Percentiles rank a stretch among this genome's conserved stretches.
phyloP scores from a whole-genome alignment of 2,888 invertebrate species.

The Odontocolon sp. region DNA sequence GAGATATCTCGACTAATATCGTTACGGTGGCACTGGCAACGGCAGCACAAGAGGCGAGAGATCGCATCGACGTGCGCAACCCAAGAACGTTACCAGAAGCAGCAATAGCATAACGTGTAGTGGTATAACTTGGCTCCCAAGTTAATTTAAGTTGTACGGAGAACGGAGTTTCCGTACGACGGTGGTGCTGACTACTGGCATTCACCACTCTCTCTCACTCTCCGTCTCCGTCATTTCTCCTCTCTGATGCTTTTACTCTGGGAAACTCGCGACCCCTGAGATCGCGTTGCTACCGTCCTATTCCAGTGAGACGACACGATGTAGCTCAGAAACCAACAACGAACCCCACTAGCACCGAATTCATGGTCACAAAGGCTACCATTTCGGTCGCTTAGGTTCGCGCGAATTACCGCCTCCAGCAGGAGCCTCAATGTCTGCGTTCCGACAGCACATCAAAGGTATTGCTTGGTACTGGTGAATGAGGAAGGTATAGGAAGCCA shows the following conservation, averaged over 20 bases:
- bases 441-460: slow-evolving; percentile 64
- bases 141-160: not conserved
- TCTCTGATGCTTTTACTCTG: not conserved
- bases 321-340: too few relatives aligned
- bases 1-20: not conserved
- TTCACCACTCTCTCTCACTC: not conserved
- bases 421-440: not conserved
- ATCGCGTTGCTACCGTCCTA: too few relatives aligned
- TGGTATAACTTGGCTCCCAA: not conserved
- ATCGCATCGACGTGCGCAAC: not conserved
- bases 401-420: slow-evolving; percentile 68
- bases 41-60: not conserved
- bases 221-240: too few relatives aligned
- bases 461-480: not conserved
- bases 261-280: not conserved
- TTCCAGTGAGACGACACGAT: too few relatives aligned
- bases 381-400: slow-evolving; percentile 68
- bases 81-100: not conserved
- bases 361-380: slow-evolving; percentile 61
- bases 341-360: slow-evolving; percentile 2
- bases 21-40: not conserved
- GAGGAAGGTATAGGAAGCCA: slow-evolving; percentile 17
- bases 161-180: slow-evolving; percentile 4
- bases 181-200: not conserved
- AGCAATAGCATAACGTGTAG: not conserved